Evolutionary conservation across 2,113 vertebrate genomes (phyloP).

Genomic region (Bolborhynchus lineola): DNA sequence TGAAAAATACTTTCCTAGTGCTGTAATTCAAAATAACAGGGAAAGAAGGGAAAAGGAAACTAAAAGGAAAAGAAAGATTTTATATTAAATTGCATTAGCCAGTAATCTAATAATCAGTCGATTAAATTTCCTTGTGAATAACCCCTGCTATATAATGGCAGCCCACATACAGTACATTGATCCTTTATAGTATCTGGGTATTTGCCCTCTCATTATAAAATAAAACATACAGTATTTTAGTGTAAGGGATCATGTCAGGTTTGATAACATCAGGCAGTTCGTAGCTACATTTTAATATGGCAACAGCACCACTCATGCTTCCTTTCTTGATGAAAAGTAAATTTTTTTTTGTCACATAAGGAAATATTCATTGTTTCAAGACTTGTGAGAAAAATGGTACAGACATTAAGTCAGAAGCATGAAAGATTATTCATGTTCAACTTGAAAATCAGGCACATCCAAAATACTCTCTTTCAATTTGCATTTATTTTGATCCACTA

Average conservation of each 20-base stretch:
- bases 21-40: slow-evolving; percentile 18
- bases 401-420: slow-evolving; percentile 12
- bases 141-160: neutral
- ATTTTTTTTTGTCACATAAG: neutral
- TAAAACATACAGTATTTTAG: neutral
- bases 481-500: slow-evolving; percentile 43
- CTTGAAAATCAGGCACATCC: neutral
- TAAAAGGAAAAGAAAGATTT: neutral
- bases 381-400: neutral
- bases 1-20: slow-evolving; percentile 26
- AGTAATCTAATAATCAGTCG: neutral
- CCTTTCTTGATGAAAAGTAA: neutral
- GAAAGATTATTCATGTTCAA: neutral
- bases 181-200: neutral
- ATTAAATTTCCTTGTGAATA: neutral
- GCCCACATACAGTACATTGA: neutral
- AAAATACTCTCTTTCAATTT: slow-evolving; percentile 36
- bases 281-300: neutral
- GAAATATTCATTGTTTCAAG: neutral
- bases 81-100: neutral
- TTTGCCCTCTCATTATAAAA: slow-evolving; percentile 21
- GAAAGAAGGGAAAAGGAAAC: neutral
- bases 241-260: slow-evolving; percentile 9
- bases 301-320: neutral
- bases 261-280: neutral